Conservation (phyloP, 2,797 vertebrate genomes). For the Darevskia nairensis region DNA sequence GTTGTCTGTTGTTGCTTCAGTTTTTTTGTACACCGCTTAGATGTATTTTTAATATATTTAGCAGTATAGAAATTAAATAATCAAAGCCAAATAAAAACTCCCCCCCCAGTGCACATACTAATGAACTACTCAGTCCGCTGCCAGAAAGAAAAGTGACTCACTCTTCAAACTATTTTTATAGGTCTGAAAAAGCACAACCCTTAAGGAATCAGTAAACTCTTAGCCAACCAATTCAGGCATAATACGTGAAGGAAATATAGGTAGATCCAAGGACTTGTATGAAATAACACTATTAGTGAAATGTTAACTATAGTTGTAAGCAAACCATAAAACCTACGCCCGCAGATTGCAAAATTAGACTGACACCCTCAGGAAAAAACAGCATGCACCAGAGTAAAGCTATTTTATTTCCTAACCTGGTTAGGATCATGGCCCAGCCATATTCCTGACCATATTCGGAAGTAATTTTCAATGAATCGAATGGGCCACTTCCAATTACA, state of each 20-base stretch:
- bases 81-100: too few species aligned
- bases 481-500: too few species aligned
- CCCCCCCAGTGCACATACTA: not conserved
- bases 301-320: not conserved
- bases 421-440: not conserved
- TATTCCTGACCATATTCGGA: not conserved
- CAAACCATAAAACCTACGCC: not conserved
- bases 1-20: too few species aligned
- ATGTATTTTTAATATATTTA: too few species aligned
- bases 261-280: not conserved
- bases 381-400: not conserved
- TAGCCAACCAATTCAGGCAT: not conserved
- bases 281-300: not conserved
- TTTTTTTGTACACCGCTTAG: too few species aligned
- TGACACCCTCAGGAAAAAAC: not conserved
- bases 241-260: not conserved
- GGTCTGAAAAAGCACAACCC: not conserved
- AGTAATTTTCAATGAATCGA: not conserved
- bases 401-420: not conserved
- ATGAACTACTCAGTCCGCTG: not conserved
- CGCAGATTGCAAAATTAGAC: not conserved
- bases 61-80: too few species aligned
- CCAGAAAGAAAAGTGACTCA: not conserved
- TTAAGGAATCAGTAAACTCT: not conserved
- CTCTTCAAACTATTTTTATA: constrained; percentile 6